Base-by-base conservation (phyloP, 2,888 invertebrate genomes). In the Caenorhabditis angaria region DNA sequence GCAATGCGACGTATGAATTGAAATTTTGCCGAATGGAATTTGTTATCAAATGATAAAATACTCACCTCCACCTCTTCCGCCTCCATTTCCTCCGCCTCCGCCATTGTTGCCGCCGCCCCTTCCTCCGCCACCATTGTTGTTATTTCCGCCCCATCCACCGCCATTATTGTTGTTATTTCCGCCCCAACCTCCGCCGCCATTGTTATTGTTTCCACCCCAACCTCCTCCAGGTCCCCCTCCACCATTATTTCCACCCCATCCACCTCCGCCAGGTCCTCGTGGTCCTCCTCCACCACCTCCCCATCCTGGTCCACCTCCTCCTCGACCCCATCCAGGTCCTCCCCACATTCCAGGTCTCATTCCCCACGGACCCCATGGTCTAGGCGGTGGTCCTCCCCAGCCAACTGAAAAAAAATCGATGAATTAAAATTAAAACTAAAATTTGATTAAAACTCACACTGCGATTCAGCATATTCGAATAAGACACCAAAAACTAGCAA, bases 361-460 rank as follows among this genome's bases (percentile, higher is more conserved):
- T 27, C 35, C 32, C 10, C 53, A 61, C 0, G 69, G 69, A 50
- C 61, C 25, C 51, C 57, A 62, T 47, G 61, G 61, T 58, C 67
- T 58, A 25, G 67, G 67, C 10, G 61, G 28, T 56, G 67, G 68
- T 48, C 53, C 57, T 51, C 67, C 62, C 59, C 61, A 70, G 18
- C 69, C 69, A 61, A 64, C 69, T 70, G 47, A 32, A 69, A 55
- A 27, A 55, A 5, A 24, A 27, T 10, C 25, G 28, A n/a, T n/a
- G n/a, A n/a, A n/a, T n/a, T n/a, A n/a, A n/a, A n/a, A n/a, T 27
- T 55, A 27, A 22, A 18, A 8, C 29, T 20, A 28, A 48, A 59
- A 59, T 10, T 29, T 56, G 28, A 14, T 5, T 12, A 20, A 57
- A 32, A 28, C 25, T 58, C 18, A 41, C 41, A 41, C 18, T 41